phyloP scores from a whole-genome alignment of 2,113 vertebrate genomes.

The Microtus pennsylvanicus region DNA sequence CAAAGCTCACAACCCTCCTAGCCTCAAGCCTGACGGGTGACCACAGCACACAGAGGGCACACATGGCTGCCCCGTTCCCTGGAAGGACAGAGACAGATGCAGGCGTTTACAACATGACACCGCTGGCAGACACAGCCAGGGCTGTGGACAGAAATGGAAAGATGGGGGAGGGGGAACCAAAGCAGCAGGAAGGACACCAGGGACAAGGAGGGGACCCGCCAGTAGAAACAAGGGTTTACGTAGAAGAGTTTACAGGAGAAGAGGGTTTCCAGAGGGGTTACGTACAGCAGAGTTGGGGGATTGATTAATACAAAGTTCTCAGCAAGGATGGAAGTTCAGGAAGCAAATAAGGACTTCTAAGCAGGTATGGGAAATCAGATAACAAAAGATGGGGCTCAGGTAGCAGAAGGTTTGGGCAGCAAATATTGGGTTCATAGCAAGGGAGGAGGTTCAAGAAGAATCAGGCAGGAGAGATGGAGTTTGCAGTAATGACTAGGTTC shows the following conservation, averaged over 20 bases:
- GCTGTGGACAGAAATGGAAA: not conserved
- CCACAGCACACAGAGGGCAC: not conserved
- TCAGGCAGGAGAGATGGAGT: not conserved
- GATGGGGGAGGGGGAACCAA: not conserved
- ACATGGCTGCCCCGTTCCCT: not conserved
- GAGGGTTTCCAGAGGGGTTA: not conserved
- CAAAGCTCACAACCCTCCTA: not conserved
- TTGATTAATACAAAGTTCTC: not conserved
- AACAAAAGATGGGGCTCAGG: not conserved
- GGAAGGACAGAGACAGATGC: constrained; percentile 66
- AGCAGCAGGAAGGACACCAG: not conserved
- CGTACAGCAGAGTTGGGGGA: not conserved
- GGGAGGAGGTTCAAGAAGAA: not conserved
- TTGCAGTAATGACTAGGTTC: not conserved
- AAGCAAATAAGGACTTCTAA: not conserved
- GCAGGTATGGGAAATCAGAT: not conserved
- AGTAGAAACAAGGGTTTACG: not conserved
- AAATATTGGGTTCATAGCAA: not conserved
- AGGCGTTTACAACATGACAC: not conserved
- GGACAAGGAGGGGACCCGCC: no score
- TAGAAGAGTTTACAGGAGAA: not conserved
- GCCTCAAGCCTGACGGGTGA: not conserved
- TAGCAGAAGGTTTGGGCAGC: not conserved
- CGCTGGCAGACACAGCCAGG: not conserved
- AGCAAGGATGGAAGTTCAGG: not conserved